A percentile compares a stretch with the other conserved stretches of the same genome.
Conservation (phyloP, 1,140 invertebrate species). For the Cyphomyrmex costatus region DNA sequence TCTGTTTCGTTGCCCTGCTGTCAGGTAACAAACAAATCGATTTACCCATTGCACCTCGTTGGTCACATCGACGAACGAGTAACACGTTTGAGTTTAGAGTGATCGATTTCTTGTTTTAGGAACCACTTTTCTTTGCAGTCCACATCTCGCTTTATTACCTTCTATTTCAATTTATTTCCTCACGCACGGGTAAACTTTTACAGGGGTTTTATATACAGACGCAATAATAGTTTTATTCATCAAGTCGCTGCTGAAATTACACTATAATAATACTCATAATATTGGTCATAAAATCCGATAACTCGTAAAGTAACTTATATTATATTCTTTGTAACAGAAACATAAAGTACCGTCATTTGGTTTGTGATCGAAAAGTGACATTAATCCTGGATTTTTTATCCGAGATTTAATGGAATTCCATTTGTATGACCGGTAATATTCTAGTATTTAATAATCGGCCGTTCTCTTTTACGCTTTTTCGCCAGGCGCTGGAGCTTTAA, state of each 20-base stretch:
- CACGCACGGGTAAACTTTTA: not conserved
- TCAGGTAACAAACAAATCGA: slow-evolving; percentile 58
- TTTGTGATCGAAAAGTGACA: slow-evolving; percentile 44
- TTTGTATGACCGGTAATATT: slow-evolving; percentile 53
- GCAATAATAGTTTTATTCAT: slow-evolving; percentile 31
- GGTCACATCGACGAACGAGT: slow-evolving; percentile 23
- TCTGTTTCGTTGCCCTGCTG: slow-evolving; percentile 31
- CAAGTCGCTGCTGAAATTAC: not conserved
- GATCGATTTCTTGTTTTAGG: slow-evolving; percentile 47
- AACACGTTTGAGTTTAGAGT: slow-evolving; percentile 31
- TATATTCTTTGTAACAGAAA: slow-evolving; percentile 27
- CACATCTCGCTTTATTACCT: slow-evolving; percentile 11
- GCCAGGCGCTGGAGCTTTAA: slow-evolving; percentile 37
- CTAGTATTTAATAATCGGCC: slow-evolving; percentile 54
- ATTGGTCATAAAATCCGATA: slow-evolving; percentile 13
- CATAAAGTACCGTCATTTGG: slow-evolving; percentile 30
- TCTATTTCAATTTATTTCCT: slow-evolving; percentile 10
- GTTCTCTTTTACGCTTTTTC: slow-evolving; percentile 52
- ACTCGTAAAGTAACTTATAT: slow-evolving; percentile 45
- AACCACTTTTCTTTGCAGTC: slow-evolving; percentile 14
- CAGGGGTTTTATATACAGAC: not conserved
- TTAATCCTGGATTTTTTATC: slow-evolving; percentile 37
- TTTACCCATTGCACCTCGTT: slow-evolving; percentile 45
- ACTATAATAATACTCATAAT: not conserved
- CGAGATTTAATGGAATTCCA: slow-evolving; percentile 48